Evolutionary conservation across 1,140 invertebrate species (phyloP), one percentile per base, ranked within the genome.

Genomic region (Atta cephalotes): DNA sequence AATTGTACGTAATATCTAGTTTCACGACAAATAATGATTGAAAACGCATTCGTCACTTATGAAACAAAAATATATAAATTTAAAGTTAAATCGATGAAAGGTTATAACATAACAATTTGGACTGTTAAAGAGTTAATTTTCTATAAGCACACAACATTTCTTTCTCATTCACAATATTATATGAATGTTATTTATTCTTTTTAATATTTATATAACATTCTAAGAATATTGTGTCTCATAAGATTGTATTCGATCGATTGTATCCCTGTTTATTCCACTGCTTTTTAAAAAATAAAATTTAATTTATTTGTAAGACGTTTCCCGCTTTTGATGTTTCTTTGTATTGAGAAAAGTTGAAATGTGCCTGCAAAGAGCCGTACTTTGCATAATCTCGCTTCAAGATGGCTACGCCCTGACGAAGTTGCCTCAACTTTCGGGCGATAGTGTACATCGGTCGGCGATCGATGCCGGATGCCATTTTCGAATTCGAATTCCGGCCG

Each of bases 391-490:
- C 70, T 62, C 80, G n/a, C 80, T 35, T 51, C 56, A 39, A 60
- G 25, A 39, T 74, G 80, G 53, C 80, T 82, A 82, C 80, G 80
- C 53, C 68, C 80, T 71, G 58, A 71, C 68, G 18, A 82, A 82
- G 80, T 82, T 49, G 80, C 60, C 70, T 74, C 80, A 51, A 84
- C 80, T 84, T 84, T 84, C 80, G 56, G 3, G 80, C 70, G 68
- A 62, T 74, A 84, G 68, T 74, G 80, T 84, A 74, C 68, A 49
- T 62, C 68, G 68, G 68, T 31, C 53, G 68, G 68, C 80, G 80
- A 82, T 82, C 80, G 80, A 82, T 82, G 80, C 53, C 68, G 80
- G 80, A 82, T 82, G 68, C 70, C 80, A 84, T 84, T 84, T 84
- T 84, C 80, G 56, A 84, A 84, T 84, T 84, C 80, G 80, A 45